Conservation (phyloP, 2,113 vertebrate genomes). For the Alaudala cheleensis region DNA sequence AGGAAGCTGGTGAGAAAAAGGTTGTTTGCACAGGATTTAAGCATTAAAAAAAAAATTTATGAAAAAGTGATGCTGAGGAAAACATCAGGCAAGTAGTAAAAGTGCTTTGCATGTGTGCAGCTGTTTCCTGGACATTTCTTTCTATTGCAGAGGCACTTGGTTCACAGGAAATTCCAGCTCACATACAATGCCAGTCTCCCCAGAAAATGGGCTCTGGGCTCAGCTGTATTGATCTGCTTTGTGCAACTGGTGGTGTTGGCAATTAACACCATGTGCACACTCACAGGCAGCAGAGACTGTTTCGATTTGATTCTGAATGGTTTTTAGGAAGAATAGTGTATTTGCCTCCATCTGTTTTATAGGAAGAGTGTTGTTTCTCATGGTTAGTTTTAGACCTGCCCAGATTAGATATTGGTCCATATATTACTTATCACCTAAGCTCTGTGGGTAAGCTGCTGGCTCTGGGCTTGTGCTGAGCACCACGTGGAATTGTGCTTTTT, state of each 20-base stretch:
- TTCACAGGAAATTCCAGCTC: slow-evolving; percentile 65
- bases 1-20: slow-evolving; percentile 71
- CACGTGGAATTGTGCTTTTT: background rate
- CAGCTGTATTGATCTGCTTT: background rate
- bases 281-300: background rate
- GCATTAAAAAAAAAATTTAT: slow-evolving; percentile 38
- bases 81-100: slow-evolving; percentile 64
- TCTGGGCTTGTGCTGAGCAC: background rate
- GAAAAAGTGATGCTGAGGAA: slow-evolving; percentile 65
- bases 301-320: background rate
- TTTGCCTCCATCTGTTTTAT: background rate
- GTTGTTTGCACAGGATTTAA: slow-evolving; percentile 77
- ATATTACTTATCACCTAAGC: background rate
- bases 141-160: slow-evolving; percentile 38
- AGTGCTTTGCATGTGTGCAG: slow-evolving; percentile 66
- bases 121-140: slow-evolving; percentile 74
- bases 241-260: background rate
- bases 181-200: slow-evolving; percentile 48
- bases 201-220: background rate
- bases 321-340: slow-evolving; percentile 11
- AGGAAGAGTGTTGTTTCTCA: background rate
- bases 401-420: background rate
- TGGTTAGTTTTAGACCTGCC: background rate
- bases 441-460: background rate
- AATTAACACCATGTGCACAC: background rate